Conservation (phyloP, 2,888 invertebrate species). For the Homarus gammarus region DNA sequence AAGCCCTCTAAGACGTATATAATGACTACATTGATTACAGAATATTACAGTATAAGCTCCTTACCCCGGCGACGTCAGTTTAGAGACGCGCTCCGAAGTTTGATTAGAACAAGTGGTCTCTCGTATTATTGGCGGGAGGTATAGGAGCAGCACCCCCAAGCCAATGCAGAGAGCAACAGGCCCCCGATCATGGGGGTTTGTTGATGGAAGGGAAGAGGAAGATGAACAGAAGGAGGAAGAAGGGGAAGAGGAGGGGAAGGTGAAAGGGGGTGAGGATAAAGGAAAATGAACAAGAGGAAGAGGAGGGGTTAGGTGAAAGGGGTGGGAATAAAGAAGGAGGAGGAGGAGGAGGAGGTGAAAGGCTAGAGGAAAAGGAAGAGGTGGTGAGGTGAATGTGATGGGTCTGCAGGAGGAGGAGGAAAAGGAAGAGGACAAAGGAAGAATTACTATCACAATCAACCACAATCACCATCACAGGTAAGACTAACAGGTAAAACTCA, state of each 20-base stretch:
- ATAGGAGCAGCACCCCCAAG: conserved; percentile 30
- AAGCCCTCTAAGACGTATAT: conserved; percentile 68
- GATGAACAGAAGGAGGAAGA: background rate
- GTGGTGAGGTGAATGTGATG: background rate
- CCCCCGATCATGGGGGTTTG: background rate
- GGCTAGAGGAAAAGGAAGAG: background rate
- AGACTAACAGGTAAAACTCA: no score
- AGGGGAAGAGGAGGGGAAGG: background rate
- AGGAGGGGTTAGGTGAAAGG: no score
- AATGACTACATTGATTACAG: conserved; percentile 72
- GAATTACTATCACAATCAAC: background rate
- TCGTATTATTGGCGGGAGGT: conserved; percentile 51
- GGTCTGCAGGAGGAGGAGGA: background rate
- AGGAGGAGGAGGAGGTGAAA: background rate
- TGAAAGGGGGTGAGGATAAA: background rate
- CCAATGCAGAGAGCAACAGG: background rate
- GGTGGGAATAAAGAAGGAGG: no score
- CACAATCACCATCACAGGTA: no score
- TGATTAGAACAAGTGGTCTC: conserved; percentile 70
- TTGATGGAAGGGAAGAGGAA: background rate
- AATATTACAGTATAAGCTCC: conserved; percentile 71
- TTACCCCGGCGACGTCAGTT: conserved; percentile 59
- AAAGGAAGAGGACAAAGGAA: background rate
- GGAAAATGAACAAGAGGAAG: background rate
- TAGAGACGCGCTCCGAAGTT: conserved; percentile 56